phyloP scores from a whole-genome alignment of 2,797 vertebrate genomes.

The Pachyuromys duprasi region DNA sequence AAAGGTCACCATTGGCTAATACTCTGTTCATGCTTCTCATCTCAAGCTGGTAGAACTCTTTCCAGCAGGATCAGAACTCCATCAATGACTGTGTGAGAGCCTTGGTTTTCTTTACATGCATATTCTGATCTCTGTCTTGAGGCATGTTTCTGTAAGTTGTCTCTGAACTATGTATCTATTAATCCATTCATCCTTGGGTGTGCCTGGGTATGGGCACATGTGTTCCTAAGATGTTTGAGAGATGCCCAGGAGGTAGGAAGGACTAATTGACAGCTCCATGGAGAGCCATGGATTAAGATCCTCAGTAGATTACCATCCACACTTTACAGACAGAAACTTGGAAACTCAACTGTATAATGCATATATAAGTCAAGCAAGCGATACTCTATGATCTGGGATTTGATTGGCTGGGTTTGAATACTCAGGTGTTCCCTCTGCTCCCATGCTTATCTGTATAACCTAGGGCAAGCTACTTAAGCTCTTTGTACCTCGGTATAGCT shows the following conservation, averaged over 20 bases:
- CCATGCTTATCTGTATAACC: neutral
- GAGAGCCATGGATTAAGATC: neutral
- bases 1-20: neutral
- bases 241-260: neutral
- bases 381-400: neutral
- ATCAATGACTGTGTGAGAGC: neutral
- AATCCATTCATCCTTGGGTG: neutral
- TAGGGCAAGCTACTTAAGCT: neutral
- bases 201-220: neutral
- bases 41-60: neutral
- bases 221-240: conserved; percentile 2
- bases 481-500: neutral
- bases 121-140: conserved; percentile 19
- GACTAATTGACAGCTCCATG: neutral
- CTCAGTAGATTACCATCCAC: neutral
- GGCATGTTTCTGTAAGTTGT: neutral
- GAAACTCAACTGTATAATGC: neutral
- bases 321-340: neutral
- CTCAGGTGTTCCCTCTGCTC: neutral
- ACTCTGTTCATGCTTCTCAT: neutral
- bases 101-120: neutral
- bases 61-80: neutral
- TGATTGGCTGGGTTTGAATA: neutral
- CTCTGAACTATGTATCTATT: neutral
- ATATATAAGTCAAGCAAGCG: neutral